Evolutionary conservation across 2,888 invertebrate species (phyloP), one percentile per base, ranked within the genome.

Genomic region (Cheilosia pagana): DNA sequence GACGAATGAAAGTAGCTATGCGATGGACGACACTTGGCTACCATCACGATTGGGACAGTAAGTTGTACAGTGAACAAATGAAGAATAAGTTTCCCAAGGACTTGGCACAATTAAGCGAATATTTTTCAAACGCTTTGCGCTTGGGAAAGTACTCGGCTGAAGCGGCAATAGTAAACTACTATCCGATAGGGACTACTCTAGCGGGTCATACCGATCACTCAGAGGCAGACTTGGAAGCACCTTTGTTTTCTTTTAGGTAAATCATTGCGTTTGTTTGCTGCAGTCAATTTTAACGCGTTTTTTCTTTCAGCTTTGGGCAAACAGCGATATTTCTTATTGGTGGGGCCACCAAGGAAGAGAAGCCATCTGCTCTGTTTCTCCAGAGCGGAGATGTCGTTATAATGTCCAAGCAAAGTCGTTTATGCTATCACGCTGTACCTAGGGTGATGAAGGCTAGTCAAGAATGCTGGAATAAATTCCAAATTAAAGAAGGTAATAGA

Each of bases 1-100:
- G 88, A 87, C 91, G 91, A 3, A 87, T 91, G 89, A 91, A 88
- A 88, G 90, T 87, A 81, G 93, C 87, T 78, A 91, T 99, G 88
- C 93, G 99, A 88, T 99, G 99, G 99, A 95, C 96, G 1, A 99
- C 99, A 0, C 92, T 99, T 41, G 99, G 99, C 14, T 99, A 98
- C 90, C 99, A 99, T 92, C 98, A 99, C 92, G 95, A 99, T 91
- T 99, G 99, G 99, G 95, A 98, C 89, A 96, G 97, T 68, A 99
- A 99, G 94, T 95, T 95, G 12, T 97, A 97, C 89, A 94, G 93
- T 74, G 96, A 97, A 91, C 91, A 93, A 5, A 94, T 93, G 81
- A 94, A 93, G 90, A 93, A 94, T 59, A 89, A 91, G 10, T 96
- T 98, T 91, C 98, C 98, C 0, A 86, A 89, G 14, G 97, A 98